A percentile compares a stretch with the other conserved stretches of the same genome.
phyloP scores from a whole-genome alignment of 2,113 vertebrate species.

The Cyanoliseus patagonus region DNA sequence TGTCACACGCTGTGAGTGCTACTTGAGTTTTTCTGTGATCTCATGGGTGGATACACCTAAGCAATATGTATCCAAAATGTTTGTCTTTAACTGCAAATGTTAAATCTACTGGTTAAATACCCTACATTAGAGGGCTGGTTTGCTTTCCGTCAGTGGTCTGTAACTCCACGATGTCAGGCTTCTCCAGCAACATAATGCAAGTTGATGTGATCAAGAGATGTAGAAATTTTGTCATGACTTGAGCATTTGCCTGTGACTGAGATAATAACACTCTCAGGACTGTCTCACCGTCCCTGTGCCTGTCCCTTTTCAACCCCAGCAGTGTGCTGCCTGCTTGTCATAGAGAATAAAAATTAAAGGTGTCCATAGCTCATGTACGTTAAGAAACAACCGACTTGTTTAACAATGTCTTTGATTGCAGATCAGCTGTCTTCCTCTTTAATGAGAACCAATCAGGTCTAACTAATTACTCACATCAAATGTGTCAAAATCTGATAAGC shows the following conservation, averaged over 20 bases:
- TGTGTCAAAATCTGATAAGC: constrained; percentile 4
- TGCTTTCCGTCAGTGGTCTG: neutral
- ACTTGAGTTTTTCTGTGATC: neutral
- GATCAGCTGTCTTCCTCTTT: neutral
- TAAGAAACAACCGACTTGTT: neutral
- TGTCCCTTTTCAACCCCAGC: neutral
- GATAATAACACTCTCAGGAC: neutral
- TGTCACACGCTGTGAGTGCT: neutral
- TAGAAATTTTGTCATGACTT: neutral
- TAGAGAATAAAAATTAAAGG: neutral
- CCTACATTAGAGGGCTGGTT: neutral
- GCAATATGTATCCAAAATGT: accelerated
- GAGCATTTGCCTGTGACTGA: accelerated
- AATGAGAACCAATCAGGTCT: constrained; percentile 6
- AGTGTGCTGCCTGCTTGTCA: neutral
- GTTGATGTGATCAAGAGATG: neutral
- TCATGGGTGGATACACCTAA: accelerated
- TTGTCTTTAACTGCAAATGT: neutral
- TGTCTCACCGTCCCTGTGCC: neutral
- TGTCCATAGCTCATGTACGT: neutral
- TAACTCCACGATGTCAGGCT: neutral
- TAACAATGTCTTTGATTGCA: neutral
- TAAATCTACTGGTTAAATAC: neutral
- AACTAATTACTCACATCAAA: constrained; percentile 60
- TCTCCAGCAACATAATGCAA: neutral